Base-by-base conservation (phyloP, 2,888 invertebrate species). In the Amphiduros pacificus region DNA sequence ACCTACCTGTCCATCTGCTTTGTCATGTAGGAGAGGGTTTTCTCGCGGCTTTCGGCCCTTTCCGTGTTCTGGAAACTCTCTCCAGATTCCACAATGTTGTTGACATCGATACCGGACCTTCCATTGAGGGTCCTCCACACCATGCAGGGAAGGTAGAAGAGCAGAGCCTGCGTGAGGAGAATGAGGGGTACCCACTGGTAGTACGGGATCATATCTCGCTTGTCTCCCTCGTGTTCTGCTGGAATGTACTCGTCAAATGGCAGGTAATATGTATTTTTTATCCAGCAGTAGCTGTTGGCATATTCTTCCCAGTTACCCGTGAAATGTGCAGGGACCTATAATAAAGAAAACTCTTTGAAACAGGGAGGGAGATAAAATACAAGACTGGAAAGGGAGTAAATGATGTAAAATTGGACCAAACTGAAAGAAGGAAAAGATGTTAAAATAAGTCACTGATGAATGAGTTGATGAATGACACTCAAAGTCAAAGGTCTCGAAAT, bases 121-220 rank as follows among this genome's bases (percentile, higher is more conserved):
- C 54, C 50, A 59, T 69, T 69, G 0, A 69, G 51, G 0, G 65
- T 62, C 24, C 69, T 41, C 68, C 69, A 69, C 4, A 69, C 57
- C 58, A 69, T 60, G 31, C 57, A 50, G 3, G 69, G 69, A 27
- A 69, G 26, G 29, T 69, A 68, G 60, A 66, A 69, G 27, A 63
- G 51, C 22, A 70, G 64, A 6, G 71, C 70, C 32, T 69, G 69
- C 9, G 69, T 51, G 27, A 72, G 64, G 9, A 72, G 65, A 32
- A 72, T 69, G 49, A 72, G 54, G 11, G 72, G 70, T 29, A 72
- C 65, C 72, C 72, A 72, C 61, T 72, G 72, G 62, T 72, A 72
- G 61, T 72, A 72, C 2, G 71, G 65, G 53, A 72, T 71, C 60
- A 70, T 70, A 22, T 64, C 55, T 0, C 71, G 60, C 40, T 66